A percentile compares a stretch with the other conserved stretches of the same genome.
phyloP scores from a whole-genome alignment of 1,140 invertebrate species.

The Drosophila insularis region DNA sequence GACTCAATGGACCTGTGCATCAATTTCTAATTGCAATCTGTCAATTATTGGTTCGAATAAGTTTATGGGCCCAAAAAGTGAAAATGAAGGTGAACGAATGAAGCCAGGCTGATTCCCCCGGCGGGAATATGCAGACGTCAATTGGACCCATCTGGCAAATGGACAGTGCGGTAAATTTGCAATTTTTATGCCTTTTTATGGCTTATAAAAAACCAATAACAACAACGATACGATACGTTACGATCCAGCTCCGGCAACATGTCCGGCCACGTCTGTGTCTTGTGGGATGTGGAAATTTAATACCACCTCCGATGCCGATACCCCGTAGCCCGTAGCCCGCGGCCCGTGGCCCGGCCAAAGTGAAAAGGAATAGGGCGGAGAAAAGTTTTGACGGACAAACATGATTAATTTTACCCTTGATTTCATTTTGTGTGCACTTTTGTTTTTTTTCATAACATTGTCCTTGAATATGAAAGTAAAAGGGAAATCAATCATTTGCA shows the following conservation, averaged over 20 bases:
- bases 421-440: conserved; percentile 29
- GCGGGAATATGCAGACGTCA: conserved; percentile 48
- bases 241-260: conserved; percentile 7
- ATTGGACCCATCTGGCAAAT: conserved; percentile 69
- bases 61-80: conserved; percentile 43
- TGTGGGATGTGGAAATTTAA: conserved; percentile 26
- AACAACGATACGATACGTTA: conserved; percentile 43
- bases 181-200: conserved; percentile 69
- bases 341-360: not conserved
- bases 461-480: conserved; percentile 19
- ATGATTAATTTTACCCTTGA: conserved; percentile 69
- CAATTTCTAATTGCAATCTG: conserved; percentile 77
- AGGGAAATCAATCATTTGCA: conserved; percentile 66
- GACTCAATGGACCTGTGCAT: conserved; percentile 54
- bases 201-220: conserved; percentile 78
- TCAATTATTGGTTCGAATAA: conserved; percentile 58
- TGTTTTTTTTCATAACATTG: not conserved
- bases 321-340: too few relatives aligned
- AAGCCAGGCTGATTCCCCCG: conserved; percentile 43
- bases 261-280: not conserved
- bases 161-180: conserved; percentile 65
- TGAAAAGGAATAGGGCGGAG: not conserved
- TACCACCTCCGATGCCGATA: conserved; percentile 8
- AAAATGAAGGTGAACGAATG: not conserved
- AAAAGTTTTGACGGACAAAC: conserved; percentile 44